A percentile compares a stretch with the other conserved stretches of the same genome.
These are phyloP conservation scores for Ochropleura leucogaster DNA, from an alignment of 2,888 invertebrate genomes.

Conservation along the genomic window DNA sequence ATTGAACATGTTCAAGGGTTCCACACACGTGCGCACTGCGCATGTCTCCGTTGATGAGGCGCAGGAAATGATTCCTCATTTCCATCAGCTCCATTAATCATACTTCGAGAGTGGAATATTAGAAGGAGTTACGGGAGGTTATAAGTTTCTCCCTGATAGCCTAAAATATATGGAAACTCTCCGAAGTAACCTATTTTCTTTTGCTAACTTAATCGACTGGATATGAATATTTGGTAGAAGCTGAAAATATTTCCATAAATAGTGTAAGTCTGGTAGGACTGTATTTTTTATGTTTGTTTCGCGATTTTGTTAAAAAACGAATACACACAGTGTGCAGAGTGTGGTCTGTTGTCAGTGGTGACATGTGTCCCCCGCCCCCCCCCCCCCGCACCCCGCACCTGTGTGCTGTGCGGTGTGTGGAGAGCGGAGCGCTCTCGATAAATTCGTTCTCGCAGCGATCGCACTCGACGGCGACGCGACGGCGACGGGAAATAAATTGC, in stretches of 20 bases:
- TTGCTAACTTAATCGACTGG: neutral
- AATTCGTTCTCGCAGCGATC: conserved; percentile 27
- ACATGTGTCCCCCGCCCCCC: too few relatives aligned
- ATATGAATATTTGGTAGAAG: neutral
- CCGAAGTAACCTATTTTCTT: neutral
- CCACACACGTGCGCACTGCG: neutral
- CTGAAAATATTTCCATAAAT: neutral
- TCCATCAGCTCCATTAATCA: conserved; percentile 6
- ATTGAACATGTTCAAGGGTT: neutral
- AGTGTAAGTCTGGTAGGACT: too few relatives aligned
- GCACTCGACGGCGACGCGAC: conserved; percentile 36
- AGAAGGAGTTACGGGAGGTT: neutral
- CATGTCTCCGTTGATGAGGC: neutral
- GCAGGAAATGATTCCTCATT: conserved; percentile 10
- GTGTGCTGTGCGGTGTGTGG: neutral
- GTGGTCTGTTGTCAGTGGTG: too few relatives aligned
- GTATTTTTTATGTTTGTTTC: too few relatives aligned
- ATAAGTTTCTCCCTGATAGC: too few relatives aligned
- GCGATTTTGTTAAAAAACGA: too few relatives aligned
- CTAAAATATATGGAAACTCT: neutral
- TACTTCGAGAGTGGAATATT: conserved; percentile 8
- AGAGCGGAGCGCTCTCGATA: conserved; percentile 24
- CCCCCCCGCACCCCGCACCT: neutral
- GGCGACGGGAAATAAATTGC: conserved; percentile 60
- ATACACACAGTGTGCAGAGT: too few relatives aligned